Base-by-base conservation (phyloP, 2,888 invertebrate genomes). In the Himalopsyche anomala region DNA sequence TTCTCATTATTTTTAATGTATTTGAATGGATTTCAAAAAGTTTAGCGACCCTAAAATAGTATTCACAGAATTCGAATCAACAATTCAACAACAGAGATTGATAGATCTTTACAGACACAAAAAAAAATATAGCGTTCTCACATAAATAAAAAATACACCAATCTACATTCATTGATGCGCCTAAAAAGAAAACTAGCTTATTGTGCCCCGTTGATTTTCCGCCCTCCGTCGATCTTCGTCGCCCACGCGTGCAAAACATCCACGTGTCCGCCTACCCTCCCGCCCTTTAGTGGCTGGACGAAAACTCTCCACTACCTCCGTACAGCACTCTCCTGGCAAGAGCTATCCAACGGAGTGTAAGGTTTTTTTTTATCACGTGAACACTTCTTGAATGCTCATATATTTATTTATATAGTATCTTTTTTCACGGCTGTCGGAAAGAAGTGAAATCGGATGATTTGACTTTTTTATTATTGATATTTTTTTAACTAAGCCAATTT, bases 341-440 rank as follows among this genome's bases (percentile, higher is more conserved):
- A 92, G 95, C 95, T 92, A 94, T 95, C 90, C 94, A 94, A 91
- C 94, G 94, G 92, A 95, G 94, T 94, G 95, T 95, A 95, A 95
- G 95, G 92, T 74, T 56, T 83, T 19, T n/a, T 45, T 84, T 74
- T 90, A 62, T 45, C 55, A 79, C 74, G 80, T 82, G 82, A 84
- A 80, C 85, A 86, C 82, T 83, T 82, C 82, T 85, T 86, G 83
- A 82, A 40, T 62, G 54, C 74, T 74, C 74, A 74, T 74, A 28
- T 74, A 15, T 74, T 15, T 38, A 74, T 74, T 19, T 62, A 62
- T 38, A 5, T 74, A 74, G 74, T 38, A 38, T 74, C 3, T 12
- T 5, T 74, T 15, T 38, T 74, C 74, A 9, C 15, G 74, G 74
- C 74, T 84, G 19, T 9, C 17, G 83, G 36, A 84, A 80, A 80